Evolutionary conservation across 2,797 vertebrate species (phyloP), one percentile per base, ranked within the genome.

Genomic region (Knipowitschia caucasica): DNA sequence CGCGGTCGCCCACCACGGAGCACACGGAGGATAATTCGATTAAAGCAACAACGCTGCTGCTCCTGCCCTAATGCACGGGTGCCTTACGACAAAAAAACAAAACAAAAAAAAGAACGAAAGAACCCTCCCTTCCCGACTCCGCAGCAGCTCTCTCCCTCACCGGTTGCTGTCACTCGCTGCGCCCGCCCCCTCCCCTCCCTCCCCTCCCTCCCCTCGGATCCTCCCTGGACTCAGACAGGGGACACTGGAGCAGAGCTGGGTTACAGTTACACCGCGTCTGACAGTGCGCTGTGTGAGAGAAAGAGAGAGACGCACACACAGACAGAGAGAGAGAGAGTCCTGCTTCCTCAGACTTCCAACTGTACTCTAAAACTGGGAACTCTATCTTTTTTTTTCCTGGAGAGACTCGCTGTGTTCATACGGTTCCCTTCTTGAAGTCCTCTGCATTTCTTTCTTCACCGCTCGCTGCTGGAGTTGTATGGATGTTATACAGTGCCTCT

Each of bases 401-500:
- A 35, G 14, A 27, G 50, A 71, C 45, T 68, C 64, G 17, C n/a
- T n/a, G n/a, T n/a, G n/a, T n/a, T n/a, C n/a, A n/a, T n/a, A 24
- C 30, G 24, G 11, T 24, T 43, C 21, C 15, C 30, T 39, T 15
- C 35, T 38, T 40, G 11, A 12, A 42, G 67, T 71, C 63, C 35
- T 29, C 30, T 59, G 50, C 18, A 31, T 36, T 1, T 42, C 51
- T 36, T 1, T 42, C 51, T 26, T 20, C 14, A 17, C 18, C 53
- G 20, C 31, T 47, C 60, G 61, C 62, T 59, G 70, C 69, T 70
- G 65, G 78, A 83, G 66, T 78, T 82, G 66, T 55, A 65, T 78
- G 81, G 83, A 86, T 83, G 78, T 71, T 80, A 76, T 75, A 73
- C 71, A 57, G 52, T 71, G 83, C 71, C 71, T 83, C 62, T 75